These are phyloP conservation scores for Cantharis lateralis DNA, from an alignment of 2,888 invertebrate species.

Conservation along the genomic window DNA sequence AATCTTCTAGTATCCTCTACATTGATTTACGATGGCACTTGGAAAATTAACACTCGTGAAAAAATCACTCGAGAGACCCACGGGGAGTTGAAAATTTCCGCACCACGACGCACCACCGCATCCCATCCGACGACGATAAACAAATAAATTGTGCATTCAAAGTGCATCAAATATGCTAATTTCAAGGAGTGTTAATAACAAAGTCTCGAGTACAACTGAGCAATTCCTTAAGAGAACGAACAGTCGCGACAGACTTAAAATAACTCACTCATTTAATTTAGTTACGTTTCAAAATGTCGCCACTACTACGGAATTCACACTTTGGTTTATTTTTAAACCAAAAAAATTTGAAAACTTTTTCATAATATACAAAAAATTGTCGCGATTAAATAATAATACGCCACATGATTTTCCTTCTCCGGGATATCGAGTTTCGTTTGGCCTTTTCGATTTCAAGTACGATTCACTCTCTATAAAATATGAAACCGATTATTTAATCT, in stretches of 20 bases:
- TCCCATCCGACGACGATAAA: neutral
- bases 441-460: neutral
- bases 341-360: neutral
- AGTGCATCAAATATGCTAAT: constrained; percentile 23
- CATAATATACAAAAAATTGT: neutral
- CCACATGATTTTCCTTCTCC: neutral
- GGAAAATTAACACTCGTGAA: neutral
- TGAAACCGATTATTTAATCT: neutral
- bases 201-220: constrained; percentile 37
- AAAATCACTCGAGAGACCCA: neutral
- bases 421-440: neutral
- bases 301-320: neutral
- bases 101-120: neutral
- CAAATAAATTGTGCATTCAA: neutral
- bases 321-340: neutral
- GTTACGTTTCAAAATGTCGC: constrained; percentile 26
- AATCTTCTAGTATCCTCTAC: constrained; percentile 13
- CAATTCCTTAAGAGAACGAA: constrained; percentile 40
- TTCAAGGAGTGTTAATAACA: constrained; percentile 34
- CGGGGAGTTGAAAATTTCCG: neutral
- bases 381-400: neutral
- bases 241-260: constrained; percentile 44
- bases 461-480: neutral
- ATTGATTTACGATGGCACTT: constrained; percentile 23
- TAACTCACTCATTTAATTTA: constrained; percentile 38